A percentile compares a stretch with the other conserved stretches of the same genome.
phyloP scores from a whole-genome alignment of 2,113 vertebrate genomes.

The Tursiops truncatus region DNA sequence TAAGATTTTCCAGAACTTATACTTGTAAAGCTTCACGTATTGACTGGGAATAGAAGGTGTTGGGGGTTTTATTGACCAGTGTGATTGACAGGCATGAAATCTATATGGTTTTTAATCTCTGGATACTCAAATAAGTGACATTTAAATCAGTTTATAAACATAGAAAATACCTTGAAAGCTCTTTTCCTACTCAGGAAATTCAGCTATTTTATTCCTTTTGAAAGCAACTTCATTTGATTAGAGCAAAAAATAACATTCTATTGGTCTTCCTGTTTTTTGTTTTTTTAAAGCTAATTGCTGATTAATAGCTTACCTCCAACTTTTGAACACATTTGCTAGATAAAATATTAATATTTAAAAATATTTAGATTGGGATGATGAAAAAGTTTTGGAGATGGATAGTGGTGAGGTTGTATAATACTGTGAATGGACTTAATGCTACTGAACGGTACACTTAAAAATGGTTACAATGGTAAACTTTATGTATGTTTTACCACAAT shows the following conservation, averaged over 20 bases:
- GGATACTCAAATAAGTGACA: neutral
- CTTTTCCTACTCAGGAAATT: neutral
- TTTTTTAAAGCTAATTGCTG: neutral
- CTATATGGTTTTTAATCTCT: neutral
- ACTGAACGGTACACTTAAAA: neutral
- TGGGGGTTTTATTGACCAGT: neutral
- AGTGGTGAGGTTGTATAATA: neutral
- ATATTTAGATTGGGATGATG: neutral
- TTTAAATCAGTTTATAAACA: conserved; percentile 29
- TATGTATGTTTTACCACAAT: neutral
- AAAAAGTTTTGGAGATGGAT: neutral
- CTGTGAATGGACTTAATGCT: neutral
- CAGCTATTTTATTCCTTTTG: neutral
- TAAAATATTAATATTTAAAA: conserved; percentile 44
- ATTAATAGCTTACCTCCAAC: neutral
- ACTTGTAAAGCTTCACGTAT: neutral
- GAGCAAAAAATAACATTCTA: neutral
- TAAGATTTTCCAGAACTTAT: neutral
- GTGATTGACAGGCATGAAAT: neutral
- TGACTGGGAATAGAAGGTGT: neutral
- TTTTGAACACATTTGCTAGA: conserved; percentile 27
- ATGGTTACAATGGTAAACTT: neutral
- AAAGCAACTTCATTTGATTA: neutral
- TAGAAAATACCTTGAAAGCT: neutral
- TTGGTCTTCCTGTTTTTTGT: neutral